phyloP scores from a whole-genome alignment of 2,797 vertebrate species.

The Melanotaenia maccullochi region DNA sequence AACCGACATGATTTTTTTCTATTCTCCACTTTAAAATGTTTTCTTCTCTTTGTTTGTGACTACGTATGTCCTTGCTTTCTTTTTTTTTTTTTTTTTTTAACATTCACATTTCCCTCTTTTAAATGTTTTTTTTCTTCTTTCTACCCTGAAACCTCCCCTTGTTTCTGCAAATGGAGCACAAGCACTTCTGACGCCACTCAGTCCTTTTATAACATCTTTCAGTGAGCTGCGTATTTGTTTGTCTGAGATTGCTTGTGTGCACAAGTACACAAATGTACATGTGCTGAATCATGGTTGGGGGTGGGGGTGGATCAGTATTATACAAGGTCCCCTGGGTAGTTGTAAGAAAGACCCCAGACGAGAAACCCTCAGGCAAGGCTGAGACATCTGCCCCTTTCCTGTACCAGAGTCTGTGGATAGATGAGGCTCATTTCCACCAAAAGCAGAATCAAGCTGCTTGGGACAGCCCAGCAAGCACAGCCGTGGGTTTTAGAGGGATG shows the following conservation, averaged over 20 bases:
- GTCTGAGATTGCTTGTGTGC: conserved; percentile 40
- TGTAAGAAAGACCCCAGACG: conserved; percentile 71
- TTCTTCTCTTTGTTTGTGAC: background rate
- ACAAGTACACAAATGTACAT: conserved; percentile 38
- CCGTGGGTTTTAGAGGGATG: conserved; percentile 54
- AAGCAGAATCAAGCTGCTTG: conserved; percentile 37
- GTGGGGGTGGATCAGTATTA: conserved; percentile 36
- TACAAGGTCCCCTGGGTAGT: conserved; percentile 67
- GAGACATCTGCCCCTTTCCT: conserved; percentile 78
- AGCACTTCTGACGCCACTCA: conserved; percentile 55
- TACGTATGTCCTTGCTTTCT: background rate
- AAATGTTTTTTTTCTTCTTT: background rate
- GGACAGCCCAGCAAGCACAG: conserved; percentile 55
- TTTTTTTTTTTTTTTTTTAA: background rate
- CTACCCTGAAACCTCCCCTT: conserved; percentile 31
- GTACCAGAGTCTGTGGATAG: conserved; percentile 50
- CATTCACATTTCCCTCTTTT: background rate
- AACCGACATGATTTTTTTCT: conserved; percentile 15
- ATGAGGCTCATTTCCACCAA: conserved; percentile 41
- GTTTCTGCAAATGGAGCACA: conserved; percentile 58
- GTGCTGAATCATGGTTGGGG: conserved; percentile 55
- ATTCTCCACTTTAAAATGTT: conserved; percentile 16
- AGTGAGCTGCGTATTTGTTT: conserved; percentile 57
- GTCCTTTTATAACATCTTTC: conserved; percentile 60
- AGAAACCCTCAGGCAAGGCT: conserved; percentile 62